A percentile compares a stretch with the other conserved stretches of the same genome.
Evolutionary conservation across 2,113 vertebrate species (phyloP).

Genomic region (Oncorhynchus kisutch): DNA sequence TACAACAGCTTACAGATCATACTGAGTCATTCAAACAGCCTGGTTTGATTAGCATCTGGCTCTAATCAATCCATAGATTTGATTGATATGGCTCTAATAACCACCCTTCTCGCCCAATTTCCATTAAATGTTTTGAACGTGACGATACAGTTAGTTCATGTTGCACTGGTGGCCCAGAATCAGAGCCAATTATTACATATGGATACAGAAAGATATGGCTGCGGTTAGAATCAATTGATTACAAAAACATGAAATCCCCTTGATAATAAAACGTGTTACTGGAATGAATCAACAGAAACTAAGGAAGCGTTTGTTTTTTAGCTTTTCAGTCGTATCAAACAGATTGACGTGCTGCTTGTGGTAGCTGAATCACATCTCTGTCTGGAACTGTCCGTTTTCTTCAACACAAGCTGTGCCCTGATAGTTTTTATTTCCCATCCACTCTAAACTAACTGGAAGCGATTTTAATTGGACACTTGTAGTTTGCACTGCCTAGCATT

Average conservation of each 20-base stretch:
- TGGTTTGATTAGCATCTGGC: conserved; percentile 42
- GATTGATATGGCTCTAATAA: no score
- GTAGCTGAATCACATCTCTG: conserved; percentile 4
- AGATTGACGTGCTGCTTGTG: conserved; percentile 19
- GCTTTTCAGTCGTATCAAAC: neutral
- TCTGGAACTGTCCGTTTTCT: conserved; percentile 45
- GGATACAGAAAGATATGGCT: no score
- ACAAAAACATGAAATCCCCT: conserved; percentile 12
- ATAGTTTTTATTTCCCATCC: neutral
- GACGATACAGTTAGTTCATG: conserved; percentile 36
- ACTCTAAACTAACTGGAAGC: conserved; percentile 80
- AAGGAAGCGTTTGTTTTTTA: neutral
- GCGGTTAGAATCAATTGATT: conserved; percentile 3
- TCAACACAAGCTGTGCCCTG: conserved; percentile 27
- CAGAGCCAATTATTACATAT: neutral
- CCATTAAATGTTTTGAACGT: conserved; percentile 31
- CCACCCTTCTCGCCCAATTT: conserved; percentile 24
- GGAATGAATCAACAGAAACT: neutral
- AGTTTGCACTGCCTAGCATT: conserved; percentile 90
- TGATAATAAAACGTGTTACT: conserved; percentile 1
- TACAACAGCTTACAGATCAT: neutral
- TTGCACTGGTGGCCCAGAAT: conserved; percentile 43
- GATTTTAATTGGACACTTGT: conserved; percentile 62
- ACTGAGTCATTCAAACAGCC: conserved; percentile 28
- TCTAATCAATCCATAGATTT: neutral